Base-by-base conservation (phyloP, 53 echinoderm and acorn worm species). In the Zoroaster sp. region DNA sequence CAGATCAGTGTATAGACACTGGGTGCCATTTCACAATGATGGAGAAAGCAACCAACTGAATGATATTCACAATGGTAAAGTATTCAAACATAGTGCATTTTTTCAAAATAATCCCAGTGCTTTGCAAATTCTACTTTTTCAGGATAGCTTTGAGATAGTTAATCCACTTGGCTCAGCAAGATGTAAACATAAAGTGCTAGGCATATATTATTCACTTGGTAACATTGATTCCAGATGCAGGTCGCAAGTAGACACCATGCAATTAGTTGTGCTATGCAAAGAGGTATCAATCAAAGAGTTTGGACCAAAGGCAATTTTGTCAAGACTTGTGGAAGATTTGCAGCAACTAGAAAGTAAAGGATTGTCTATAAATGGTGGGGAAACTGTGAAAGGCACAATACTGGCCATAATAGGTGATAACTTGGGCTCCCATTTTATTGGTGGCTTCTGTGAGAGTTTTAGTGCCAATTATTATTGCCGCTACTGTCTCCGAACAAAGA, bases 91-190 rank as follows among this genome's bases (percentile, higher is more conserved):
- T 15, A 91, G 73, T 66, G 55, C 35, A 66, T 90, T 90, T 85
- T 90, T 65, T 40, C 5, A 20, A 17, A 28, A 15, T 35, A 77
- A 91, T 40, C 77, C 79, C 6, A 38, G 51, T 69, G 78, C 87
- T 38, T 69, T 93, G 30, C 92, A 92, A 86, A 41, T 92, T 42
- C 77, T 94, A 15, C 35, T 94, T 92, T n/a, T 75, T 72, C 90
- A 90, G 46, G 94, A 94, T 70, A 71, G 49, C 53, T 94, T 94
- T 86, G 90, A 94, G 40, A 66, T 94, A n/a, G 90, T 90, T 6
- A 94, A 94, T 52, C 90, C 90, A 25, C 83, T 94, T 23, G 94
- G 94, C 30, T 90, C 90, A 14, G 90, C 92, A 40, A 94, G 76
- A 75, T 81, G 86, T 15, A 92, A 82, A 37, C 92, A 92, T 46